Percentiles rank a stretch among this genome's conserved stretches.
phyloP scores from a whole-genome alignment of 1,140 invertebrate genomes.

The Atta colombica region DNA sequence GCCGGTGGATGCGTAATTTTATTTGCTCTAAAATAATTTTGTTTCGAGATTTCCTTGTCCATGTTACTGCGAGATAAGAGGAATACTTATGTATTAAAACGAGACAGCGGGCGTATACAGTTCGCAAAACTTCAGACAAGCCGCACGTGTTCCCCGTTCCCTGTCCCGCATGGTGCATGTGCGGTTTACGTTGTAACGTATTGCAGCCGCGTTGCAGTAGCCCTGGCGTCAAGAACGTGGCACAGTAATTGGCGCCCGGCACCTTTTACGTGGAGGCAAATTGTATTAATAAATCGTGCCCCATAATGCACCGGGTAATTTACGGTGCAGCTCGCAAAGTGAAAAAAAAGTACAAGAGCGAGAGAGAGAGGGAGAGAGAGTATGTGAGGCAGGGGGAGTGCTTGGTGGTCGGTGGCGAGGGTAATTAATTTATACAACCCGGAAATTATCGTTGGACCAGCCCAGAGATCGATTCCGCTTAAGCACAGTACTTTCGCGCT shows the following conservation, averaged over 20 bases:
- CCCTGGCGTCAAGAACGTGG: conserved; percentile 46
- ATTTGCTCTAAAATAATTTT: conserved; percentile 55
- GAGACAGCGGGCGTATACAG: conserved; percentile 42
- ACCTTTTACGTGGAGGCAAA: conserved; percentile 61
- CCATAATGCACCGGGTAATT: conserved; percentile 63
- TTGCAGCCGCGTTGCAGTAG: conserved; percentile 49
- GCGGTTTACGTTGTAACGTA: conserved; percentile 68
- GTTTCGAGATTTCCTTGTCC: conserved; percentile 52
- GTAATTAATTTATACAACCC: conserved; percentile 69
- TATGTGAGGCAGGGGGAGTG: background rate
- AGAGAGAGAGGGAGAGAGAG: conserved; percentile 7
- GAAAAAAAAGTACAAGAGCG: background rate
- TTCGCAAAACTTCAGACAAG: conserved; percentile 48
- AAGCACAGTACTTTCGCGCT: conserved; percentile 54
- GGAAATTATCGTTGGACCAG: conserved; percentile 60
- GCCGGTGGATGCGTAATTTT: conserved; percentile 42
- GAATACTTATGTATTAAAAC: conserved; percentile 56
- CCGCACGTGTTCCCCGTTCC: conserved; percentile 28
- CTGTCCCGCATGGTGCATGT: conserved; percentile 37
- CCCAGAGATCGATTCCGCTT: conserved; percentile 56
- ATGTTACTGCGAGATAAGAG: conserved; percentile 15
- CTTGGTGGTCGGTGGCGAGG: conserved; percentile 14
- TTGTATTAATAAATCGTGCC: conserved; percentile 72
- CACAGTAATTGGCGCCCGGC: conserved; percentile 66
- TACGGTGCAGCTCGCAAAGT: conserved; percentile 34